Base-by-base conservation (phyloP, 2,888 invertebrate species). In the Synergus gifuensis region DNA sequence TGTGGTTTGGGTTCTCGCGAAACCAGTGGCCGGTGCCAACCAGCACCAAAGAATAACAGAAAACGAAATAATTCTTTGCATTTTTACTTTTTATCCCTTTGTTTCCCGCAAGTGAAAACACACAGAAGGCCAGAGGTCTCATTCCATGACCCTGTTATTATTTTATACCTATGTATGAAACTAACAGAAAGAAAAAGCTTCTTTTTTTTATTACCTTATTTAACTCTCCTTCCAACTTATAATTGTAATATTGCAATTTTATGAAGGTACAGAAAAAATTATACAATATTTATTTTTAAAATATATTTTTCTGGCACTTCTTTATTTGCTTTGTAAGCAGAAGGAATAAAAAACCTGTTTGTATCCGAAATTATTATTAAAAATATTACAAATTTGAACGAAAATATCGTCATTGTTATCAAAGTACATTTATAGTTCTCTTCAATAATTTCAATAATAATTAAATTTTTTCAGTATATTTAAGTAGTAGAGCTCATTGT, bases 51-150 rank as follows among this genome's bases (percentile, higher is more conserved):
- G 73, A 73, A 73, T 73, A 73, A 58, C 36, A 58, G 54, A 73
- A 73, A 73, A 54, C 54, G 54, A 73, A 73, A 73, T 73, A 58
- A 73, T 54, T 73, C 73, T 73, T 73, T 58, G 54, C 73, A 54
- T 73, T 73, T 16, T 40, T 73, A 73, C 54, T 69, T 36, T 73
- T 36, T 73, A 16, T 16, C 36, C 36, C 73, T 73, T 73, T 73
- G 54, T 73, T 73, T 73, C 40, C 54, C 54, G 36, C 73, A 58
- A 58, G 73, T 58, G 49, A 73, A 73, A 54, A 58, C 40, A 36
- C 36, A 40, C 73, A 73, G 73, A 73, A 73, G 73, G 73, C 73
- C 40, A 73, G 36, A 73, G 54, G 73, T 73, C 73, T 54, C 73
- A 40, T 73, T 58, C 36, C 54, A 36, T 54, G 28, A 73, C 4